phyloP scores from a whole-genome alignment of 2,888 invertebrate genomes.

The Coelinius sp. region DNA sequence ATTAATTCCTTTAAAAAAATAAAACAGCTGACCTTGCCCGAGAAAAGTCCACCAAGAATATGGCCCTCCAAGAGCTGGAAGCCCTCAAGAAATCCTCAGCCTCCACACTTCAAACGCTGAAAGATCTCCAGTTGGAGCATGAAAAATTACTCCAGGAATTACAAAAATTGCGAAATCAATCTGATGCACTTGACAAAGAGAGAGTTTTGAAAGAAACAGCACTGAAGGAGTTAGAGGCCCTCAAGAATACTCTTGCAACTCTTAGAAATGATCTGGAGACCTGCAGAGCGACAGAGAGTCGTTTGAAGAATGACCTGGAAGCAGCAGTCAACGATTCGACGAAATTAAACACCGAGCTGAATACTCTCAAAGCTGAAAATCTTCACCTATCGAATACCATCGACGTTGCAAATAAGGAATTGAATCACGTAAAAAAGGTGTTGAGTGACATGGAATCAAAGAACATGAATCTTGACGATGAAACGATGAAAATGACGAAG shows the following conservation, averaged over 20 bases:
- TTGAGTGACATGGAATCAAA: conserved; percentile 34
- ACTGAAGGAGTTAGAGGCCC: conserved; percentile 46
- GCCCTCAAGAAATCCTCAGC: neutral
- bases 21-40: neutral
- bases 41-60: neutral
- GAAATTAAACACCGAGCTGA: conserved; percentile 8
- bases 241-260: conserved; percentile 33
- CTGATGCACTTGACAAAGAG: conserved; percentile 36
- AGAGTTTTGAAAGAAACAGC: conserved; percentile 42
- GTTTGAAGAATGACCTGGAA: conserved; percentile 33
- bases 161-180: conserved; percentile 38
- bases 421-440: conserved; percentile 36
- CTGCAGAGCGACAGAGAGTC: conserved; percentile 33
- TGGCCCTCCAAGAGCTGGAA: neutral
- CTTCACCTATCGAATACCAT: conserved; percentile 24
- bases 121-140: conserved; percentile 47
- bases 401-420: conserved; percentile 23
- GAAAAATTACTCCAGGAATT: conserved; percentile 53
- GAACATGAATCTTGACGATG: conserved; percentile 38
- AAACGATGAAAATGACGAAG: conserved; percentile 44
- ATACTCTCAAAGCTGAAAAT: conserved; percentile 9
- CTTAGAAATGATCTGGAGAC: conserved; percentile 30
- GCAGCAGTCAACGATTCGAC: neutral
- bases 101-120: conserved; percentile 33
- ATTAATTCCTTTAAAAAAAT: conserved; percentile 22